Evolutionary conservation across 2,797 vertebrate genomes (phyloP).

Genomic region (Sparidentex hasta): DNA sequence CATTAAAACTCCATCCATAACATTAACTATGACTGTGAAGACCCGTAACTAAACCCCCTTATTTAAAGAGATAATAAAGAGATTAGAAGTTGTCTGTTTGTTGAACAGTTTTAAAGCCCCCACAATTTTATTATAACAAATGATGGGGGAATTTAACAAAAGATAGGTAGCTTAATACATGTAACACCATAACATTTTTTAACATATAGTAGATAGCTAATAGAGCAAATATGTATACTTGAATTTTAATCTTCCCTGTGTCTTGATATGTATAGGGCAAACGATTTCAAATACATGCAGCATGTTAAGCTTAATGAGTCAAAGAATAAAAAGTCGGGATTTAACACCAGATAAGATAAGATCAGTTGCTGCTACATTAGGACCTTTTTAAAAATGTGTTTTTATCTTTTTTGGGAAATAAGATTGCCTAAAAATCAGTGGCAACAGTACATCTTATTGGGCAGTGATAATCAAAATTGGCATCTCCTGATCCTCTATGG

Average conservation of each 20-base stretch:
- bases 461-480: conserved; percentile 7
- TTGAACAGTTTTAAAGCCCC: not conserved
- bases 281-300: not conserved
- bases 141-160: not conserved
- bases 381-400: not conserved
- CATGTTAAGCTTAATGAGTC: not conserved
- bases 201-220: not conserved
- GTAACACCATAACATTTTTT: conserved; percentile 5
- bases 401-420: not conserved
- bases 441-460: not conserved
- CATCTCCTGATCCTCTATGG: conserved; percentile 4
- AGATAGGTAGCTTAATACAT: not conserved
- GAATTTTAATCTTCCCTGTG: not conserved
- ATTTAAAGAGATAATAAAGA: not conserved
- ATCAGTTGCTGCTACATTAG: conserved; percentile 8
- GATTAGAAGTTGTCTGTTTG: not conserved
- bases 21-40: not conserved
- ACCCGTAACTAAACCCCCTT: not conserved
- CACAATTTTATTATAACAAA: not conserved
- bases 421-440: not conserved
- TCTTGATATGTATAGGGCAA: not conserved
- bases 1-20: not conserved
- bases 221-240: not conserved
- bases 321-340: not conserved
- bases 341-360: too few species aligned